Evolutionary conservation across 2,113 vertebrate species (phyloP), one percentile per base, ranked within the genome.

Genomic region (Phaetusa simplex): DNA sequence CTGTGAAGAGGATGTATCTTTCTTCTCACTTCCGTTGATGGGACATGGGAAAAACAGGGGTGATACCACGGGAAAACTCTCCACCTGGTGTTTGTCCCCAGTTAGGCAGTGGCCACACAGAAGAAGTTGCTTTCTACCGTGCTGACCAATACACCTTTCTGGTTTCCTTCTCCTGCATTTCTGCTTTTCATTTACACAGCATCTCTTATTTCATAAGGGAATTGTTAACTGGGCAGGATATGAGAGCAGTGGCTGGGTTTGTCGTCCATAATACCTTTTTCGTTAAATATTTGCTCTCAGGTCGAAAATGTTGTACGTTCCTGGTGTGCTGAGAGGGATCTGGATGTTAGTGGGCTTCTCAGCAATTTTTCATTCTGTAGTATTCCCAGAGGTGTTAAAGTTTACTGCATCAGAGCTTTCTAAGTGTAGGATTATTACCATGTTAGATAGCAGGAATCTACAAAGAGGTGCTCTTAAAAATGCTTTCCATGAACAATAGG

Each of bases 51-150:
- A 92, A 83, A 78, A 14, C 20, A 36, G 40, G 9, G 59, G 14
- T 61, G 42, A 12, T 36, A 26, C 14, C 14, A 61, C 6, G 9
- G 24, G 36, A 84, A 67, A 74, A 86, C 7, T 67, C 24, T 74
- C 43, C 30, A 26, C 9, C 6, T 80, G 24, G 29, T 59, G 6
- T 40, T 87, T 72, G 11, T 65, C 16, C 23, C 11, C 27, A 34
- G 9, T 15, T 66, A n/a, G 34, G 12, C 12, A 50, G 42, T 4
- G 3, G 32, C 17, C 2, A 1, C 14, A 34, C 2, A 32, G 18
- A 56, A 40, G 20, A 82, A 10, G 1, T 47, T 76, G 40, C 42
- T 74, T 92, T 52, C 49, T 66, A 40, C 42, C 11, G 32, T 34
- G 11, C 17, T 77, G 21, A 66, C 18, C 11, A 62, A 16, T 30